Evolutionary conservation across 2,113 vertebrate species (phyloP).

Genomic region (Lepus americanus): DNA sequence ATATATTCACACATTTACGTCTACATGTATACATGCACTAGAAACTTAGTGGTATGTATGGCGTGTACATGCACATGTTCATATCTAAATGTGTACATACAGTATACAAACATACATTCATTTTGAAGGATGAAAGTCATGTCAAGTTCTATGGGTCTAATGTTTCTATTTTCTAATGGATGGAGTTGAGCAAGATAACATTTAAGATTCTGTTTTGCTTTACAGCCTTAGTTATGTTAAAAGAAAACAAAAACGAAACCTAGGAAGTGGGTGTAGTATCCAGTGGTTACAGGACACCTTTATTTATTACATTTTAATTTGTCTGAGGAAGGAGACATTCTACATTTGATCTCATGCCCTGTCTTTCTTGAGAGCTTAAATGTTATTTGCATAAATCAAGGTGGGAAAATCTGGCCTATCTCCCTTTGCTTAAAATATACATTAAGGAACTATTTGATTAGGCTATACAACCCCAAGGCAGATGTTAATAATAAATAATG

Average conservation of each 20-base stretch:
- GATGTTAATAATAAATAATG: slow-evolving; percentile 70
- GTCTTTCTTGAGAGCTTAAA: slow-evolving; percentile 57
- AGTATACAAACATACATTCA: not conserved
- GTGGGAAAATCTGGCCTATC: slow-evolving; percentile 42
- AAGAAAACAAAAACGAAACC: not conserved
- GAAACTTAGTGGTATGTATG: no score
- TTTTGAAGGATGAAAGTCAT: not conserved
- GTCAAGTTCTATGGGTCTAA: not conserved
- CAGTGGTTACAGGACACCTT: not conserved
- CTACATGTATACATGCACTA: no score
- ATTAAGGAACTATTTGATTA: slow-evolving; percentile 68
- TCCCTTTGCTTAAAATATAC: slow-evolving; percentile 67
- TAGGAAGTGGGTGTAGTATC: not conserved
- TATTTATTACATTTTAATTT: slow-evolving; percentile 74
- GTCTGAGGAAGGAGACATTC: slow-evolving; percentile 67
- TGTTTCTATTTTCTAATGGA: not conserved
- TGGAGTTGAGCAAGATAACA: not conserved
- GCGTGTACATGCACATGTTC: not conserved
- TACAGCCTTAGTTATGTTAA: not conserved
- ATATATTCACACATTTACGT: not conserved
- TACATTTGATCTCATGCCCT: slow-evolving; percentile 46
- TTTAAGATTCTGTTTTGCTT: slow-evolving; percentile 14
- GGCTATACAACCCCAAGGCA: not conserved
- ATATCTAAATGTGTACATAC: not conserved
- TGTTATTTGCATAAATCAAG: slow-evolving; percentile 77